phyloP scores from a whole-genome alignment of 2,113 vertebrate genomes.

The Pelvicachromis taeniatus region DNA sequence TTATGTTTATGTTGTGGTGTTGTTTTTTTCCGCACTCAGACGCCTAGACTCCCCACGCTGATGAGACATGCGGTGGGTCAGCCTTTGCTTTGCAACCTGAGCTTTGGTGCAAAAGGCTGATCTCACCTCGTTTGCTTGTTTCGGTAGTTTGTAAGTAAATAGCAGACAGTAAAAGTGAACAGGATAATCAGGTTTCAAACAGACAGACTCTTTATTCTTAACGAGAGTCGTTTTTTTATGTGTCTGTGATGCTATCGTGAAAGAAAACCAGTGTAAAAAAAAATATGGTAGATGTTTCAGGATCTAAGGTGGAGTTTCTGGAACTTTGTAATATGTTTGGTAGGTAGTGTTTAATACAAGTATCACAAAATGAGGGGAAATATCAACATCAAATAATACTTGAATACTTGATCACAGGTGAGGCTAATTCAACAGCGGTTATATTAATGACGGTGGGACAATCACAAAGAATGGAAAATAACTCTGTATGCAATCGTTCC shows the following conservation, averaged over 20 bases:
- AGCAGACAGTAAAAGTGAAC: conserved; percentile 25
- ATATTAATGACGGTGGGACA: neutral
- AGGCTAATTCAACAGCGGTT: neutral
- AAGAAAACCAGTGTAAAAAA: neutral
- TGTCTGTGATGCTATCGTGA: neutral
- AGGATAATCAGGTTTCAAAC: conserved; percentile 2
- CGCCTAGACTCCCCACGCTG: conserved; percentile 36
- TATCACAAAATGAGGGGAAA: neutral
- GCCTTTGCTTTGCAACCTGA: conserved; percentile 24
- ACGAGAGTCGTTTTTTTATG: neutral
- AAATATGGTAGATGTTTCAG: neutral
- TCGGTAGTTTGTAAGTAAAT: conserved; percentile 33
- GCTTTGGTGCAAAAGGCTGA: conserved; percentile 11
- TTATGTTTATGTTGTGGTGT: conserved; percentile 49
- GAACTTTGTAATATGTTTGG: neutral
- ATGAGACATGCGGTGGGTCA: conserved; percentile 26
- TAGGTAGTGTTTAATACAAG: neutral
- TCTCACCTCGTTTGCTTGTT: conserved; percentile 30
- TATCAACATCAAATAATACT: neutral
- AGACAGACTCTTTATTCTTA: neutral
- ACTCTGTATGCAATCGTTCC: neutral
- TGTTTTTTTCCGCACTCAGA: conserved; percentile 18
- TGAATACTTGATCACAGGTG: neutral
- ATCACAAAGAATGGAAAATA: neutral
- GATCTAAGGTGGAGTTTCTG: neutral